Evolutionary conservation across 2,888 invertebrate species (phyloP), one percentile per base, ranked within the genome.

Genomic region (Linyphia triangularis): DNA sequence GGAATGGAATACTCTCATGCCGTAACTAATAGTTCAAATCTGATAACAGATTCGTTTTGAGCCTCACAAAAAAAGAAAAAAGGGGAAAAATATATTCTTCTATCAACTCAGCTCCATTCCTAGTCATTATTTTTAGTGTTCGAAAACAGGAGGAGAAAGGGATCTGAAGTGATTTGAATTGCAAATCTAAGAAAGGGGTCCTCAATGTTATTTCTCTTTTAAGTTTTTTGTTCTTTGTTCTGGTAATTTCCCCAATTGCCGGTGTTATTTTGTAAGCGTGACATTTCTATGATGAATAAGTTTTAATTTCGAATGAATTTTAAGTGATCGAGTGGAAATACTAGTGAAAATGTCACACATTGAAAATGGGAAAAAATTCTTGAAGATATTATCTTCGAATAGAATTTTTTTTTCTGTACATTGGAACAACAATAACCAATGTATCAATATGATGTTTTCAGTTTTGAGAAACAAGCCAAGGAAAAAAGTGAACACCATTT

Each of bases 101-200:
- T 51, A 51, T 51, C 16, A 51, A 51, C 51, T 51, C 51, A 51
- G n/a, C 51, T 51, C 51, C n/a, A 51, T 51, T 51, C n/a, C 1
- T 43, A 70, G 43, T 43, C 43, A 70, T 70, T 70, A 70, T 70
- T 70, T 70, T 70, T 70, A 70, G 70, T 33, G 33, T 28, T 40
- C 5, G n/a, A 3, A 43, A 6, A 26, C 3, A 4, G 7, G 28
- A 43, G 26, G 7, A 22, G 10, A 16, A 43, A n/a, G n/a, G n/a
- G n/a, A n/a, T 5, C n/a, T 26, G 51, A 51, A 51, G 43, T 70
- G 16, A 70, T 70, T 70, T 70, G 70, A 70, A 70, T 70, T 51
- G 70, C 70, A 28, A 70, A 70, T 51, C n/a, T 13, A 5, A n/a
- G 51, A n/a, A 51, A n/a, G n/a, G 5, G 5, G n/a, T 51, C 3